phyloP scores from a whole-genome alignment of 2,888 invertebrate genomes.

The Scelioninae gen. 2 region DNA sequence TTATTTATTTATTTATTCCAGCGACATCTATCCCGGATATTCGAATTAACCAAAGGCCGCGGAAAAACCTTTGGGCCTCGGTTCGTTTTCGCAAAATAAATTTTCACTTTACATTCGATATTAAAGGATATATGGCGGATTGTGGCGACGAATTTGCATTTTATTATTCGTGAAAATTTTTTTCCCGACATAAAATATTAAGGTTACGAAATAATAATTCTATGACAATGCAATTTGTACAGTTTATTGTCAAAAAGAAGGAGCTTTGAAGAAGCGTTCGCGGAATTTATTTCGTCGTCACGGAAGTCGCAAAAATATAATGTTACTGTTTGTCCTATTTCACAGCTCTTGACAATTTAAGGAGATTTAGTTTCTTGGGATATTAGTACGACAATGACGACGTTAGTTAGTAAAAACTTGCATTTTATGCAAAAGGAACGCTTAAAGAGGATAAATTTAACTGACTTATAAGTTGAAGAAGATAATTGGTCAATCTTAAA shows the following conservation, averaged over 20 bases:
- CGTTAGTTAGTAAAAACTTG: background rate
- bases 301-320: conserved; percentile 37
- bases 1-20: conserved; percentile 44
- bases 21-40: conserved; percentile 13
- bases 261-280: conserved; percentile 12
- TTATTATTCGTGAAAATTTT: conserved; percentile 11
- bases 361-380: conserved; percentile 32
- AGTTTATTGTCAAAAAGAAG: conserved; percentile 38
- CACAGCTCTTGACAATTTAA: conserved; percentile 38
- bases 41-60: background rate
- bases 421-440: no score
- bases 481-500: no score
- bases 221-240: conserved; percentile 25
- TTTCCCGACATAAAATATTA: background rate
- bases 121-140: background rate
- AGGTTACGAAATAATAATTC: conserved; percentile 17
- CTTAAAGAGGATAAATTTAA: no score
- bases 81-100: no score
- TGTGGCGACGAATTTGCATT: background rate
- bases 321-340: conserved; percentile 38
- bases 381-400: conserved; percentile 25
- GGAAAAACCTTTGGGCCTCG: no score
- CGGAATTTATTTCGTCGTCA: conserved; percentile 30
- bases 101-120: no score
- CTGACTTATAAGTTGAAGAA: no score